Evolutionary conservation across 1,140 invertebrate genomes (phyloP).

Genomic region (Drosophila pachea): DNA sequence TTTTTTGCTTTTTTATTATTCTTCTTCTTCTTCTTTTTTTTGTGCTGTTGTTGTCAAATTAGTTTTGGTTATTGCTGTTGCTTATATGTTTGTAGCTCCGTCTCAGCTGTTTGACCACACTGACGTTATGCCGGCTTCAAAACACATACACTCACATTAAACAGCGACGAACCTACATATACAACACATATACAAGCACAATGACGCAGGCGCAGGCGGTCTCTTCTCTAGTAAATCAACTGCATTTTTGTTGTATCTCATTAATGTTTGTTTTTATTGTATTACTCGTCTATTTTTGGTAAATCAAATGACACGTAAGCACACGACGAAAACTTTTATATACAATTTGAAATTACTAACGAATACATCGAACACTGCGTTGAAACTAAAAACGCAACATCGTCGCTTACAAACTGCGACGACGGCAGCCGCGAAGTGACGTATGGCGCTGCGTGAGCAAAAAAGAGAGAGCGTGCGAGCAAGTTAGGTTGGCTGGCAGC

Average conservation of each 20-base stretch:
- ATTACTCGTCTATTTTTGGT: slow-evolving; percentile 40
- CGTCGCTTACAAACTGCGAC: slow-evolving; percentile 19
- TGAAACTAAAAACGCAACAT: slow-evolving; percentile 24
- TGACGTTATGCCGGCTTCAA: slow-evolving; percentile 30
- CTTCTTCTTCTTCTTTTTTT: background rate
- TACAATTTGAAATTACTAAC: slow-evolving; percentile 12
- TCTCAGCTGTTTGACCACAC: slow-evolving; percentile 33
- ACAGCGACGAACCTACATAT: background rate
- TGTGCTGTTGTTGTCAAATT: too few species aligned
- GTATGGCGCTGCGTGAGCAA: slow-evolving; percentile 6
- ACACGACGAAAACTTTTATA: slow-evolving; percentile 9
- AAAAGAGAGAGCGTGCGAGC: slow-evolving; percentile 3
- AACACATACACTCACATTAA: slow-evolving; percentile 18
- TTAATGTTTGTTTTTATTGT: background rate
- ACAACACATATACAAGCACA: slow-evolving; percentile 12
- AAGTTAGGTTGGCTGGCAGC: slow-evolving; percentile 1
- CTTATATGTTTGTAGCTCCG: slow-evolving; percentile 1
- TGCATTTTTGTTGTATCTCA: slow-evolving; percentile 3
- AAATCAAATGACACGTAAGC: slow-evolving; percentile 33
- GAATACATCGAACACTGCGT: slow-evolving; percentile 26
- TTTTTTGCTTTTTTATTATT: slow-evolving; percentile 1
- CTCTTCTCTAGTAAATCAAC: slow-evolving; percentile 10
- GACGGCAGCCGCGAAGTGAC: slow-evolving; percentile 11
- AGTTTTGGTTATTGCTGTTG: slow-evolving; percentile 6
- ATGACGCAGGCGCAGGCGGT: slow-evolving; percentile 32